Evolutionary conservation across 2,888 invertebrate species (phyloP).

Genomic region (Lypha dubia): DNA sequence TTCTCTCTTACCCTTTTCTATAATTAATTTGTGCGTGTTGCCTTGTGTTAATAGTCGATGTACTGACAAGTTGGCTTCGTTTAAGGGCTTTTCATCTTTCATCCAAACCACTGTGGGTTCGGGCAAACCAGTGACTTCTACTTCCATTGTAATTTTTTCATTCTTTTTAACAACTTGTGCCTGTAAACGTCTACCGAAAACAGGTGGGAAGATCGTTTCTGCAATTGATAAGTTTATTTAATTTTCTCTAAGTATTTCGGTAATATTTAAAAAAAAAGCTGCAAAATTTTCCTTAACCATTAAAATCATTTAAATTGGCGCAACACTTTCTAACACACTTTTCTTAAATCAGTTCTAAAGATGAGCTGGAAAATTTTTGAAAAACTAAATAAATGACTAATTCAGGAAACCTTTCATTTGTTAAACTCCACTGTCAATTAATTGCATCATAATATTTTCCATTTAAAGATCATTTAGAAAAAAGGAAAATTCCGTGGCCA

Average conservation of each 20-base stretch:
- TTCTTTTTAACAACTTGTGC: slow-evolving; percentile 89
- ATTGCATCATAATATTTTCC: too few relatives aligned
- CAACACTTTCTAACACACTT: too few relatives aligned
- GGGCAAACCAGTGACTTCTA: slow-evolving; percentile 91
- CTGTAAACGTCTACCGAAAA: slow-evolving; percentile 90
- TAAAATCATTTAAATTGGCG: too few relatives aligned
- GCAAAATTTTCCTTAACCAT: too few relatives aligned
- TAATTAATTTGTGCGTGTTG: slow-evolving; percentile 87
- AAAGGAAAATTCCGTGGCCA: too few relatives aligned
- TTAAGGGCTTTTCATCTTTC: slow-evolving; percentile 88
- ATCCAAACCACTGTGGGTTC: slow-evolving; percentile 89
- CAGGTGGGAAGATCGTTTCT: slow-evolving; percentile 92
- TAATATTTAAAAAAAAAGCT: too few relatives aligned
- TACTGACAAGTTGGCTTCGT: slow-evolving; percentile 84
- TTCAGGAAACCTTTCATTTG: too few relatives aligned
- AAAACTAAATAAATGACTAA: too few relatives aligned
- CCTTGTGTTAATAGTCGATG: slow-evolving; percentile 87
- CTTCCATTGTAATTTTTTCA: slow-evolving; percentile 89
- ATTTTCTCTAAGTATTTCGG: not conserved
- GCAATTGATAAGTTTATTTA: slow-evolving; percentile 51
- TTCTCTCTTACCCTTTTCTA: slow-evolving; percentile 87
- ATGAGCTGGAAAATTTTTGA: too few relatives aligned
- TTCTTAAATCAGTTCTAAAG: too few relatives aligned
- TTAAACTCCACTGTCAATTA: too few relatives aligned
- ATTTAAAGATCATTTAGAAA: too few relatives aligned